These are phyloP conservation scores for Phalacrocorax pelagicus DNA, from an alignment of 2,113 vertebrate genomes.

Conservation along the genomic window DNA sequence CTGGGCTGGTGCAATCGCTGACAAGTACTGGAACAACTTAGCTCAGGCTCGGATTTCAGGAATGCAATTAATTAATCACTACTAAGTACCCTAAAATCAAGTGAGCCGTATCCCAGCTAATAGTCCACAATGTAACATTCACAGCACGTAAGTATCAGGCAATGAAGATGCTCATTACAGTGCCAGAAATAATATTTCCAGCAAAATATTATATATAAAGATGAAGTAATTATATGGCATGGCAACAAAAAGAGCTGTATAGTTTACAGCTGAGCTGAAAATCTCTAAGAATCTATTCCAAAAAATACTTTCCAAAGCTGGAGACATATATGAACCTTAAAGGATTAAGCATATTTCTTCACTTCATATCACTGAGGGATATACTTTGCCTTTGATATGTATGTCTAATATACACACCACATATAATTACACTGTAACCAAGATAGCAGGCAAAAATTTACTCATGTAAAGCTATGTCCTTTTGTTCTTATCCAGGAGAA, in stretches of 20 bases:
- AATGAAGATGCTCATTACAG: constrained; percentile 44
- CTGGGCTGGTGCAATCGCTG: background rate
- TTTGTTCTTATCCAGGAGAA: background rate
- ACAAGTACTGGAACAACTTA: constrained; percentile 66
- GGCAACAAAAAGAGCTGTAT: constrained; percentile 16
- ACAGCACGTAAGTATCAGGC: constrained; percentile 35
- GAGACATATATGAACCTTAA: background rate
- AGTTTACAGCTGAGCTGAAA: constrained; percentile 40
- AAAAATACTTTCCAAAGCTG: background rate
- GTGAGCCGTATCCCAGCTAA: constrained; percentile 51
- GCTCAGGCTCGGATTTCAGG: constrained; percentile 55
- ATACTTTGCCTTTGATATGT: background rate
- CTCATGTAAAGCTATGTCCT: background rate
- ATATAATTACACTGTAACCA: background rate
- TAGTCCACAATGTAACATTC: constrained; percentile 16
- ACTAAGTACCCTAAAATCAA: constrained; percentile 50
- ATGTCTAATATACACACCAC: background rate
- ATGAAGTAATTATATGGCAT: constrained; percentile 60
- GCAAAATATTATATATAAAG: constrained; percentile 35
- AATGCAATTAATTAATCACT: constrained; percentile 63
- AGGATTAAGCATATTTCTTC: background rate
- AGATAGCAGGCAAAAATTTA: background rate
- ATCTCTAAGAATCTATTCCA: background rate
- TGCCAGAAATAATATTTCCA: constrained; percentile 57
- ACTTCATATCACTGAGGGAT: background rate